Evolutionary conservation across 1,140 invertebrate genomes (phyloP).

Genomic region (Telenomus remus): DNA sequence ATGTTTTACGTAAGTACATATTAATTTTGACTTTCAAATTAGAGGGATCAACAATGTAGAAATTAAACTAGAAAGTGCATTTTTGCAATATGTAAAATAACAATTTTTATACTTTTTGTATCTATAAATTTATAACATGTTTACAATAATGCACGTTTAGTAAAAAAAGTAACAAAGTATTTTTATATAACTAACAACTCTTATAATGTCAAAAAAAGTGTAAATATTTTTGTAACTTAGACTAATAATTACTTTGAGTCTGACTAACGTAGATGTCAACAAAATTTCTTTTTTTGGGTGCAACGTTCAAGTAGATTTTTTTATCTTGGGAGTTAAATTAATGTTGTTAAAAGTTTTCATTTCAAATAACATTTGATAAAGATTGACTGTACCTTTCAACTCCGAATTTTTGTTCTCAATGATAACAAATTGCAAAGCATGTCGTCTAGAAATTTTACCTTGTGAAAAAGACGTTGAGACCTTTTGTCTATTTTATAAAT

Average conservation of each 20-base stretch:
- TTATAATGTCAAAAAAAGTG: constrained; percentile 11
- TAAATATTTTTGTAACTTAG: neutral
- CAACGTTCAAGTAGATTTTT: constrained; percentile 27
- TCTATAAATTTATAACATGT: neutral
- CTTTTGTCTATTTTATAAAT: neutral
- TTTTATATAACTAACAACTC: constrained; percentile 19
- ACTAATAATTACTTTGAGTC: too few species aligned
- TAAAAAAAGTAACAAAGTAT: constrained; percentile 13
- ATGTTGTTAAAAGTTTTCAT: neutral
- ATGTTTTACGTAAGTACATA: constrained; percentile 21
- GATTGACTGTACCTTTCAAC: constrained; percentile 63
- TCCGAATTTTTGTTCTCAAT: neutral
- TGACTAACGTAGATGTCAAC: too few species aligned
- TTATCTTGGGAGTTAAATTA: neutral
- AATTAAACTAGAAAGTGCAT: neutral
- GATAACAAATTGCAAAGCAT: constrained; percentile 25
- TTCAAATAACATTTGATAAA: constrained; percentile 59
- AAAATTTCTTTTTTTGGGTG: constrained; percentile 37
- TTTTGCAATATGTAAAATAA: neutral
- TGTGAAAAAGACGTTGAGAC: constrained; percentile 15
- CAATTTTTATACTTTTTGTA: too few species aligned
- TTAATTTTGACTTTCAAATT: neutral
- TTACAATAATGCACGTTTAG: too few species aligned
- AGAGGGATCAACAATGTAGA: neutral
- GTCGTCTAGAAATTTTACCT: constrained; percentile 48